Evolutionary conservation across 2,797 vertebrate species (phyloP).

Genomic region (Ptychadena robeensis): DNA sequence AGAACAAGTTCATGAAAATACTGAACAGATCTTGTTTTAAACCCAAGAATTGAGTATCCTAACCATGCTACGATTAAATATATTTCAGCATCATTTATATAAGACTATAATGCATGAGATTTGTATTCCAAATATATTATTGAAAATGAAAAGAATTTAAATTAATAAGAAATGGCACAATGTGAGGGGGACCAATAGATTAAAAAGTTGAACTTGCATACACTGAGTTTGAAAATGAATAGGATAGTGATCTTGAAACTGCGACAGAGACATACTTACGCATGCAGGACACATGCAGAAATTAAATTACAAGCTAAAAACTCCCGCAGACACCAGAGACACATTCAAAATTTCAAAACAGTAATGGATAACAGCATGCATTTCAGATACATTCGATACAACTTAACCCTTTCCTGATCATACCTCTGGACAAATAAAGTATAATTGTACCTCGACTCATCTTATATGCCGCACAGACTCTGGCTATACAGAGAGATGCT

Average conservation of each 20-base stretch:
- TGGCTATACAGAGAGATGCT: no score
- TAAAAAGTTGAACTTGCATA: background rate
- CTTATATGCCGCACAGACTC: background rate
- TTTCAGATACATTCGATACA: background rate
- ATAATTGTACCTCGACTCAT: background rate
- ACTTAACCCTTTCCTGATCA: background rate
- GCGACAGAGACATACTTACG: background rate
- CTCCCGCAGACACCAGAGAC: background rate
- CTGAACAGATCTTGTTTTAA: background rate
- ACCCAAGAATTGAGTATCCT: background rate
- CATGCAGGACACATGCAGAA: background rate
- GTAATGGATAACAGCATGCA: background rate
- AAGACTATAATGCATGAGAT: background rate
- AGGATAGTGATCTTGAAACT: background rate
- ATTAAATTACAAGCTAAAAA: conserved; percentile 3
- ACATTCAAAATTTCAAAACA: background rate
- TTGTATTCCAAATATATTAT: background rate
- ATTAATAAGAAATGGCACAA: background rate
- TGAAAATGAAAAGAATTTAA: background rate
- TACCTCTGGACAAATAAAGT: background rate
- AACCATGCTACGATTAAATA: background rate
- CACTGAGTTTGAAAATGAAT: background rate
- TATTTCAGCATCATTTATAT: background rate
- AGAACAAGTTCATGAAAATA: no score
- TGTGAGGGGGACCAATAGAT: background rate